Percentiles rank a stretch among this genome's conserved stretches.
Evolutionary conservation across 2,797 vertebrate genomes (phyloP).

Genomic region (Scyliorhinus canicula): DNA sequence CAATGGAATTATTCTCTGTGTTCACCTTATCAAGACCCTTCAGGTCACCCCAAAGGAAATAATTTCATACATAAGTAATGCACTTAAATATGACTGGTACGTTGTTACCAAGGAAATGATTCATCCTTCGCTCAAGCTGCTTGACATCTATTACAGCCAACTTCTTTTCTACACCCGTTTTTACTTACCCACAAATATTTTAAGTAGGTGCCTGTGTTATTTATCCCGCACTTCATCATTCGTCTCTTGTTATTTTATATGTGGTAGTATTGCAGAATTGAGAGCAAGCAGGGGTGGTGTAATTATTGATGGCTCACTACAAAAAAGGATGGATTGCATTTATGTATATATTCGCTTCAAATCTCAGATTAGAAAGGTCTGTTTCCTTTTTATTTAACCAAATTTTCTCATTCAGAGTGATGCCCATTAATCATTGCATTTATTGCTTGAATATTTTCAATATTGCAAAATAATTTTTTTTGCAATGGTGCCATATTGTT

Average conservation of each 20-base stretch:
- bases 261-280: background rate
- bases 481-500: background rate
- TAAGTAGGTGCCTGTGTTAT: background rate
- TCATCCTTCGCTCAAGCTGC: background rate
- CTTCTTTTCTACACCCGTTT: background rate
- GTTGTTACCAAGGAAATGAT: background rate
- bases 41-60: background rate
- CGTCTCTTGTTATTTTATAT: background rate
- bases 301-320: background rate
- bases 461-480: background rate
- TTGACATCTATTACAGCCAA: background rate
- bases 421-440: background rate
- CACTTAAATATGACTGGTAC: background rate
- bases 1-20: too few species aligned
- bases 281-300: background rate
- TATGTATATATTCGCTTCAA: background rate
- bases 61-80: background rate
- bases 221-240: background rate
- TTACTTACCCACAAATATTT: background rate
- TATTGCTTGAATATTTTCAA: background rate
- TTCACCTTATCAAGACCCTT: too few species aligned
- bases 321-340: slow-evolving; percentile 7
- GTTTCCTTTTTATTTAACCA: background rate
- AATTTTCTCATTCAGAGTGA: background rate
- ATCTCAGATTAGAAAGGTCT: background rate